Percentiles rank a stretch among this genome's conserved stretches.
Conservation (phyloP, 2,888 invertebrate species). For the Zelleria hepariella region DNA sequence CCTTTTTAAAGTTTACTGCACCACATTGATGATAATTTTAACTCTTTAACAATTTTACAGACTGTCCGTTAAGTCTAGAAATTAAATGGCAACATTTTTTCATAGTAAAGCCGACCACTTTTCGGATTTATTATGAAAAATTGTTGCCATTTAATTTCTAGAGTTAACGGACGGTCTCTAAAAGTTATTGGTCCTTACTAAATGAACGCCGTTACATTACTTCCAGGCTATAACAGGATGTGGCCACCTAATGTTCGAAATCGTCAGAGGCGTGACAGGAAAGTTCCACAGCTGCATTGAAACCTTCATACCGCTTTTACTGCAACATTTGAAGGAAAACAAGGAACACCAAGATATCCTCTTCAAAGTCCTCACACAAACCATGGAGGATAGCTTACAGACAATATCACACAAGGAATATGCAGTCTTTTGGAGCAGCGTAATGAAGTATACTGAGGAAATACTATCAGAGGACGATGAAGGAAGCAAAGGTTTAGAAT, state of each 20-base stretch:
- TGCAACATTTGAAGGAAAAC: conserved; percentile 73
- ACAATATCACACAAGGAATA: conserved; percentile 76
- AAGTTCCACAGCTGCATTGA: conserved; percentile 90
- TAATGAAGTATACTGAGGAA: conserved; percentile 44
- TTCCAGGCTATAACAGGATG: conserved; percentile 83
- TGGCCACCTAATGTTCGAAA: conserved; percentile 90
- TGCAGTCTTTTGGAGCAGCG: conserved; percentile 75
- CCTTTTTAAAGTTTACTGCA: too few relatives aligned
- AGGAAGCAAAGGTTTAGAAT: conserved; percentile 42
- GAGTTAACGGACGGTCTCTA: too few relatives aligned
- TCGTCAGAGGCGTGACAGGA: conserved; percentile 84
- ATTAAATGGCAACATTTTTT: too few relatives aligned
- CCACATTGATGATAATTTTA: too few relatives aligned
- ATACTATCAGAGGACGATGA: conserved; percentile 45
- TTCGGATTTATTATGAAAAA: too few relatives aligned
- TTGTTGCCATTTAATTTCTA: too few relatives aligned
- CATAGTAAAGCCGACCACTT: too few relatives aligned
- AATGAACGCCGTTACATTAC: too few relatives aligned
- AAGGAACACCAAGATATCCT: conserved; percentile 66
- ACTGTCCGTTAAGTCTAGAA: too few relatives aligned
- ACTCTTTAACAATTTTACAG: too few relatives aligned
- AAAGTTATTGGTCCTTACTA: too few relatives aligned
- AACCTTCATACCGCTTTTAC: conserved; percentile 76
- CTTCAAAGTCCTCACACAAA: conserved; percentile 76
- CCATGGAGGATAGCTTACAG: conserved; percentile 74